Base-by-base conservation (phyloP, 2,888 invertebrate species). In the Acleris emargana region DNA sequence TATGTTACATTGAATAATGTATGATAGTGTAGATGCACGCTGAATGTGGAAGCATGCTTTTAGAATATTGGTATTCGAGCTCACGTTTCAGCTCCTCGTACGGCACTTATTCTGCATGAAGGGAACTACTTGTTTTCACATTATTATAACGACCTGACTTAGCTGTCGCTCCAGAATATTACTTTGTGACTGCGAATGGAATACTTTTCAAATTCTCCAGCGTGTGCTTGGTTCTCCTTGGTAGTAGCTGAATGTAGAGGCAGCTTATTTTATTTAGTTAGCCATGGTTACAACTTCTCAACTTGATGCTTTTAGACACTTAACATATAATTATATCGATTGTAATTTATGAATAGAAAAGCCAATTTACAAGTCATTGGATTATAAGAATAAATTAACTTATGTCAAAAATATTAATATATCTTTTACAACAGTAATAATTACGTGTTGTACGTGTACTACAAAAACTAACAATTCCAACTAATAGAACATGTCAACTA, bases 41-140 rank as follows among this genome's bases (percentile, higher is more conserved):
- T 32, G 68, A 69, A 69, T 68, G 68, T 69, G 66, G 62, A 62
- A 70, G 71, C 67, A 69, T 70, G 71, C 71, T 72, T 71, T 72
- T 69, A 71, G 67, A 70, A 69, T 72, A 72, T 72, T 72, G 72
- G 72, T 72, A 72, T 72, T 72, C 72, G 50, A 16, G 62, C 63
- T 64, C 72, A 72, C 72, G 72, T 70, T 67, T 64, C 55, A 38
- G 43, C 61, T 53, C 66, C 43, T 57, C 43, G 62, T 52, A 47
- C 43, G 55, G 57, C 47, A 68, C 67, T 67, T 67, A 69, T 68
- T 69, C 64, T 57, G 62, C 60, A 64, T 68, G 67, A 38, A 13
- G 38, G 38, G 54, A 63, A 68, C 68, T 70, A 67, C 67, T 70
- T 68, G 68, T 68, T 69, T 62, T 47, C 62, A 52, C 62, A 64